Base-by-base conservation (phyloP, 2,888 invertebrate genomes). In the Cecidostiba fungosa region DNA sequence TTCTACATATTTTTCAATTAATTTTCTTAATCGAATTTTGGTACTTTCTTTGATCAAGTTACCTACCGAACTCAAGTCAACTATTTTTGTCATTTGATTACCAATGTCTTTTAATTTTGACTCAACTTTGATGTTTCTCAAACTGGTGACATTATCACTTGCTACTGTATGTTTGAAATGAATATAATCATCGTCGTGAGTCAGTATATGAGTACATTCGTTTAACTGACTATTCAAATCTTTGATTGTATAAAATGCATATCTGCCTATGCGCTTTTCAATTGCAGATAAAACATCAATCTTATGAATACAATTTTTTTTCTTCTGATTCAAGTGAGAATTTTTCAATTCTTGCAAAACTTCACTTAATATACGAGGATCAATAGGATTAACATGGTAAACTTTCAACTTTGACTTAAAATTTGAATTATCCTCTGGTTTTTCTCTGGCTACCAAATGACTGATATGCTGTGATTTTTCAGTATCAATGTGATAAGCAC, bases 1-100 rank as follows among this genome's bases (percentile, higher is more conserved):
- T 10, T 92, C 87, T 0, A 91, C 89, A 88, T 91, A 70, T 62
- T 91, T 90, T 69, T 89, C 84, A 16, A 93, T 88, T 14, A 93
- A 87, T 39, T 91, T 89, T 59, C 90, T 79, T 12, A 93, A 87
- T 39, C 91, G 89, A n/a, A 85, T 73, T 81, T 87, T 90, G 0
- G 87, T 88, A 82, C 89, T 91, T 0, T 90, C 87, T 32, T 84
- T 89, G 5, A 93, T 86, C 0, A 92, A 62, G 59, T 36, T 43
- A 62, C 1, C 39, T n/a, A 66, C 26, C 26, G 23, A 39, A n/a
- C 72, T 62, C 19, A 23, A 54, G 2, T 72, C 4, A 19, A 10
- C 0, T 39, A 26, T 36, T 12, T 19, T 3, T 79, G 36, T 39
- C 36, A 62, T 76, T 19, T n/a, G 50, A 10, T 79, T 19, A 26